Base-by-base conservation (phyloP, 2,797 vertebrate genomes). In the Vultur gryphus region DNA sequence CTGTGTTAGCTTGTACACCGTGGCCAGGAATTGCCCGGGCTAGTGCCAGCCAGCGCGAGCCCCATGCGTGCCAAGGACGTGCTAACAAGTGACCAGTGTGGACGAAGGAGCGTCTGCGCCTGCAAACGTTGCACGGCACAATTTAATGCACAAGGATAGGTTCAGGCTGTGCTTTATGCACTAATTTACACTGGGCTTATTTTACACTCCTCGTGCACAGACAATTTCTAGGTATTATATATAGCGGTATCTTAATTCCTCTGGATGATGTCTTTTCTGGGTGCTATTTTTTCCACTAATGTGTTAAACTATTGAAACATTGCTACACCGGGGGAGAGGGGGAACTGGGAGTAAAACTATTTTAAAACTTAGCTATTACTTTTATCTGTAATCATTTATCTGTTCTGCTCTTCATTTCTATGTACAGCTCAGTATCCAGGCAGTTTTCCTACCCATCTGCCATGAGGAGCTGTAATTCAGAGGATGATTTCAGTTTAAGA, bases 121-220 rank as follows among this genome's bases (percentile, higher is more conserved):
- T 8, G 16, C 48, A 77, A 59, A 64, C 1, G 0, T 16, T 21
- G 29, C 19, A 13, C 0, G 0, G 33, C 29, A 48, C 1, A 1
- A 41, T 54, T 65, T 28, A 58, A 46, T 10, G 28, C 37, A 11
- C 6, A 13, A 16, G 10, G 31, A 52, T 0, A 52, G 21, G 44
- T 16, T 79, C 66, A 67, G 70, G 54, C 18, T 84, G n/a, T 18
- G 59, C 46, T 84, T 83, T 16, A 19, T 13, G 57, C 69, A 24
- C 13, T 24, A 1, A 72, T 35, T 84, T 10, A 24, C 78, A 18
- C 13, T 5, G 33, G 31, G 25, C n/a, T 91, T 66, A 29, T 76
- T 76, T 90, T 55, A 82, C 28, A 13, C 46, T 69, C 43, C 39
- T 44, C 17, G 7, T 7, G 52, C n/a, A 52, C 39, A 26, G 66